These are phyloP conservation scores for Actinia tenebrosa DNA, from an alignment of 64 coral and sea anemone genomes.

Conservation along the genomic window DNA sequence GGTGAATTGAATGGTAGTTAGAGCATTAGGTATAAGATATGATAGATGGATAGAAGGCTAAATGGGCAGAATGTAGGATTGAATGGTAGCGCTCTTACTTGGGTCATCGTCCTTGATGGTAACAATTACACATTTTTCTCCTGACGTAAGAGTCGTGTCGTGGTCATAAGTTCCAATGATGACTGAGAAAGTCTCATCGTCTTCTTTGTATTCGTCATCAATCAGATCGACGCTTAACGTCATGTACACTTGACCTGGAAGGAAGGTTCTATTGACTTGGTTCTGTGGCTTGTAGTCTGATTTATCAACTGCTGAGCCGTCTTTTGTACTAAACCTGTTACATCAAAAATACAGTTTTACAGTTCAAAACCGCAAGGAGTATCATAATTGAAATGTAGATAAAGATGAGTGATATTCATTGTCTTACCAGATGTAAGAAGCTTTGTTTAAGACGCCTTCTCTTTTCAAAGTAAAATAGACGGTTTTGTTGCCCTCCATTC, in stretches of 20 bases:
- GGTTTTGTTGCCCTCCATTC: not conserved
- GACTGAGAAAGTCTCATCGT: not conserved
- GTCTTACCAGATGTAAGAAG: not conserved
- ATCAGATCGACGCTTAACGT: not conserved
- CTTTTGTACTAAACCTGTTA: not conserved
- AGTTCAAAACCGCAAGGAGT: not conserved
- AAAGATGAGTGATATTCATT: not conserved
- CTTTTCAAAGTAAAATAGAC: not conserved
- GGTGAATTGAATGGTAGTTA: too few relatives aligned
- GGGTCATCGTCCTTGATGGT: not conserved
- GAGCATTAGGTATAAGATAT: too few relatives aligned
- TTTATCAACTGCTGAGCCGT: not conserved
- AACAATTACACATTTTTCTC: not conserved
- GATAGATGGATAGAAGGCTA: too few relatives aligned
- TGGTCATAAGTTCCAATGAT: not conserved
- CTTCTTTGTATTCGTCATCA: not conserved
- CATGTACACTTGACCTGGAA: not conserved
- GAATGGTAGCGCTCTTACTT: not conserved
- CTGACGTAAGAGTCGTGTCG: not conserved
- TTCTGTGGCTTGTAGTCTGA: not conserved
- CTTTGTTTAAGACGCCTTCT: not conserved
- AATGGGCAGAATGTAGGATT: not conserved
- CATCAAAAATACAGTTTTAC: not conserved
- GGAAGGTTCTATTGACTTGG: not conserved
- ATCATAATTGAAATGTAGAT: not conserved